Evolutionary conservation across 2,113 vertebrate genomes (phyloP).

Genomic region (Recurvirostra avosetta): DNA sequence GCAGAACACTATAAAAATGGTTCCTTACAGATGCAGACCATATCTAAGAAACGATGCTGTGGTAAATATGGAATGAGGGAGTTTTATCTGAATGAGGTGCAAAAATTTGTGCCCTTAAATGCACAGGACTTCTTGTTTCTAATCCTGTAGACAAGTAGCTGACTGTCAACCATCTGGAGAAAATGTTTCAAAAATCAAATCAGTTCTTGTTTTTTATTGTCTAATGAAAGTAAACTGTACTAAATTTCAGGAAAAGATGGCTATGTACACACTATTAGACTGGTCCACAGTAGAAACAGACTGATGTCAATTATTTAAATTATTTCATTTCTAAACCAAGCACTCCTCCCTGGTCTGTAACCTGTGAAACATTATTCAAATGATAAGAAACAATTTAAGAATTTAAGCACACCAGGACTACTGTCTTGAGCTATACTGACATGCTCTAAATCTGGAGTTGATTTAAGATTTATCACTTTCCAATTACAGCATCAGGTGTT

Average conservation of each 20-base stretch:
- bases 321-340: conserved; percentile 38
- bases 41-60: neutral
- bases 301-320: neutral
- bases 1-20: neutral
- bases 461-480: neutral
- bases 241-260: neutral
- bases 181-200: conserved; percentile 31
- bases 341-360: neutral
- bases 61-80: conserved; percentile 15
- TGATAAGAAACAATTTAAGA: neutral
- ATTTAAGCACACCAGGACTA: neutral
- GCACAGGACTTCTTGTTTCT: neutral
- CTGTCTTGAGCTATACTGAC: neutral
- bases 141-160: neutral
- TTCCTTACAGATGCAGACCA: neutral
- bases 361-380: neutral
- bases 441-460: neutral
- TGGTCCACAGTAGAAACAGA: neutral
- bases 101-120: neutral
- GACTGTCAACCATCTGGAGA: neutral
- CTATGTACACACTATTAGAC: neutral
- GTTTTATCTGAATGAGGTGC: conserved; percentile 22
- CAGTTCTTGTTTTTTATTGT: conserved; percentile 31
- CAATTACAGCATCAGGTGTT: conserved; percentile 58
- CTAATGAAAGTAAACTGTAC: neutral